These are phyloP conservation scores for Sinotaia quadrata DNA, from an alignment of 2,888 invertebrate species.

Conservation along the genomic window DNA sequence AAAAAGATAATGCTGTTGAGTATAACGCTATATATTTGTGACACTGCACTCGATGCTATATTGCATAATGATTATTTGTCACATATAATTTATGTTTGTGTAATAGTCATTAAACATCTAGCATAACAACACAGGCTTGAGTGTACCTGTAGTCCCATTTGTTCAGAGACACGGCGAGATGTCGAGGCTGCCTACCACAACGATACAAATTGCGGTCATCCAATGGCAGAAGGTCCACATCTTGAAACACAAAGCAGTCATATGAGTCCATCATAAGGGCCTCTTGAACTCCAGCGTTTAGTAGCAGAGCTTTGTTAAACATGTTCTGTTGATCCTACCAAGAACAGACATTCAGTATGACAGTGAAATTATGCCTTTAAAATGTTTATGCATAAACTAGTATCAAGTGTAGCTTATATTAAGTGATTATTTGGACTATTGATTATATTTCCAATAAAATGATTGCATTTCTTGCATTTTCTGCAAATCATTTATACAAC, in stretches of 20 bases:
- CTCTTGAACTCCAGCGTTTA: conserved; percentile 95
- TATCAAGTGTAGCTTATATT: too few relatives aligned
- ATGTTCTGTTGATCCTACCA: conserved; percentile 23
- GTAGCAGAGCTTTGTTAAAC: conserved; percentile 94
- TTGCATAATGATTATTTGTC: too few relatives aligned
- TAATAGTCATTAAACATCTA: neutral
- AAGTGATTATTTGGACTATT: too few relatives aligned
- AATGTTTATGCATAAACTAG: too few relatives aligned
- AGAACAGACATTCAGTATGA: neutral
- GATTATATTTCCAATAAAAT: too few relatives aligned
- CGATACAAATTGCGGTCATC: conserved; percentile 92
- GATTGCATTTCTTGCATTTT: too few relatives aligned
- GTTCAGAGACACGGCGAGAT: conserved; percentile 92
- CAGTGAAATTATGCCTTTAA: too few relatives aligned
- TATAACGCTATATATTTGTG: too few relatives aligned
- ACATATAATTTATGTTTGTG: neutral
- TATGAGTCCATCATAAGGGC: conserved; percentile 82
- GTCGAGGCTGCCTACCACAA: conserved; percentile 89
- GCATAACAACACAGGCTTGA: neutral
- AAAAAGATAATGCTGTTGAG: too few relatives aligned
- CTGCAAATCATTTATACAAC: too few relatives aligned
- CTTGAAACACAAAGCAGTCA: conserved; percentile 94
- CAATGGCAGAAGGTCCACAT: conserved; percentile 92
- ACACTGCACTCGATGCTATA: too few relatives aligned
- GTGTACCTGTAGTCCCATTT: conserved; percentile 76